These are phyloP conservation scores for Salpingus planirostris DNA, from an alignment of 2,888 invertebrate species.

Conservation along the genomic window DNA sequence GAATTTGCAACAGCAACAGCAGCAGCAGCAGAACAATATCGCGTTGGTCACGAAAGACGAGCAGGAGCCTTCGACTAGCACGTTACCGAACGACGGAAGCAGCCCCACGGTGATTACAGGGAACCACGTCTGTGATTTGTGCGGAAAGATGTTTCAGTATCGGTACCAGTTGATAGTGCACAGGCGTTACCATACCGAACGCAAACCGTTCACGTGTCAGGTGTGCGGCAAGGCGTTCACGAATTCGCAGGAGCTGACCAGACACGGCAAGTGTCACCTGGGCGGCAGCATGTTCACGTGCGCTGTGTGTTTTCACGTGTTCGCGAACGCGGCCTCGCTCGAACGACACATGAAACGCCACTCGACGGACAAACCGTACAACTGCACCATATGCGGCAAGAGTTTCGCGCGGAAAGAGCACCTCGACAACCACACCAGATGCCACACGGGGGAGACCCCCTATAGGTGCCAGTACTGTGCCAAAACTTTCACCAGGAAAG, in stretches of 20 bases:
- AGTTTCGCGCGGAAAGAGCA: constrained; percentile 82
- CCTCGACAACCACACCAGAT: constrained; percentile 72
- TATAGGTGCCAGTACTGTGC: constrained; percentile 66
- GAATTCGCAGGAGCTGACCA: constrained; percentile 67
- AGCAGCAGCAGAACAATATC: constrained; percentile 23
- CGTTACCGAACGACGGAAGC: constrained; percentile 49
- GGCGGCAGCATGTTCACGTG: constrained; percentile 70
- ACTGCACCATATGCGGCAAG: constrained; percentile 77
- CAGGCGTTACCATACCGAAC: constrained; percentile 73
- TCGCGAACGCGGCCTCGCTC: constrained; percentile 59
- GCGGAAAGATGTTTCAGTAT: constrained; percentile 80
- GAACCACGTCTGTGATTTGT: constrained; percentile 70
- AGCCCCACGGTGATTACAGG: constrained; percentile 54
- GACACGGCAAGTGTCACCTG: constrained; percentile 77
- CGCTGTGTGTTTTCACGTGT: constrained; percentile 64
- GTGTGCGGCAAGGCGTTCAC: constrained; percentile 79
- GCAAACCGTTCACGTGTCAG: constrained; percentile 70
- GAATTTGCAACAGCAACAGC: constrained; percentile 19
- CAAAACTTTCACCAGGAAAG: constrained; percentile 67
- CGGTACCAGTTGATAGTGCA: constrained; percentile 82
- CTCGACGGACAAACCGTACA: constrained; percentile 76
- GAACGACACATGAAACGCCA: constrained; percentile 75
- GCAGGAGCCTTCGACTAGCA: constrained; percentile 46
- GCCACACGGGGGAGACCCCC: constrained; percentile 77
- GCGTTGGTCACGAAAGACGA: constrained; percentile 42